A percentile compares a stretch with the other conserved stretches of the same genome.
These are phyloP conservation scores for Drosophila nigrodunni DNA, from an alignment of 1,140 invertebrate genomes.

Conservation along the genomic window DNA sequence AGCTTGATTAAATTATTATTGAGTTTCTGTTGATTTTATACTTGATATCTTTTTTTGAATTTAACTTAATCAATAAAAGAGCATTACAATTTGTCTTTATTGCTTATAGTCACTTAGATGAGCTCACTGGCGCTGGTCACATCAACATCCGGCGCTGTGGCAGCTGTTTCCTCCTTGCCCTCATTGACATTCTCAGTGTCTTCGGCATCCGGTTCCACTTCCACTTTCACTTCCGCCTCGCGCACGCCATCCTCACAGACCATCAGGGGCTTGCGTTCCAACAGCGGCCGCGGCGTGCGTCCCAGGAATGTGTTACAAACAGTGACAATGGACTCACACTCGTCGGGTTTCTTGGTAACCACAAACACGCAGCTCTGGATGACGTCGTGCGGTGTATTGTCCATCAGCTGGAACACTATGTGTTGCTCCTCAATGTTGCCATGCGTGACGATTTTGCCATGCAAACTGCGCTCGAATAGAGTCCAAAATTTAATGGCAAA, in stretches of 20 bases:
- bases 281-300: slow-evolving; percentile 70
- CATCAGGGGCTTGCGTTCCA: slow-evolving; percentile 57
- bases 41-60: not conserved
- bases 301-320: slow-evolving; percentile 68
- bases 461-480: slow-evolving; percentile 56
- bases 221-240: slow-evolving; percentile 42
- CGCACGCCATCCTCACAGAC: slow-evolving; percentile 66
- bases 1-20: not conserved
- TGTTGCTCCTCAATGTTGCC: slow-evolving; percentile 64
- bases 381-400: slow-evolving; percentile 72
- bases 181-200: slow-evolving; percentile 30
- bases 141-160: slow-evolving; percentile 28
- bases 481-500: slow-evolving; percentile 16
- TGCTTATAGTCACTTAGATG: slow-evolving; percentile 30
- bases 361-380: slow-evolving; percentile 79
- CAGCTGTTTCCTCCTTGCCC: slow-evolving; percentile 23
- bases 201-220: slow-evolving; percentile 42
- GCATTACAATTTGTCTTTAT: slow-evolving; percentile 10
- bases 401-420: slow-evolving; percentile 76
- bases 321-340: slow-evolving; percentile 70
- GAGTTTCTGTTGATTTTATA: not conserved
- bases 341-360: slow-evolving; percentile 44
- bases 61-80: not conserved
- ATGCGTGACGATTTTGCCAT: slow-evolving; percentile 66
- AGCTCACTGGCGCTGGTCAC: slow-evolving; percentile 43